phyloP scores from a whole-genome alignment of 1,140 invertebrate genomes.

The Drosophila tropicalis region DNA sequence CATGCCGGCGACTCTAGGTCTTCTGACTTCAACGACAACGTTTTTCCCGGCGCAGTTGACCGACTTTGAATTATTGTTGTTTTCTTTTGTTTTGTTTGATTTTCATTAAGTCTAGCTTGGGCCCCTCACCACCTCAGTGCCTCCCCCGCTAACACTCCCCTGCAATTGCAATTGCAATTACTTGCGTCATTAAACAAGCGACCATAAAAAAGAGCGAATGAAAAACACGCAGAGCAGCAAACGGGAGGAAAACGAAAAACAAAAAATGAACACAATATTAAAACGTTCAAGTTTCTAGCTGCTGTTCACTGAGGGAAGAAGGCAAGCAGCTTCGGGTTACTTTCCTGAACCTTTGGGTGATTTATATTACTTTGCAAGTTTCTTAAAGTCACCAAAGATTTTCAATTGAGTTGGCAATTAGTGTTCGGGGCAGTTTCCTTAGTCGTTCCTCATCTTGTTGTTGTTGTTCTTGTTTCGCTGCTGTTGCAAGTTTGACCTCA shows the following conservation, averaged over 20 bases:
- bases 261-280: constrained; percentile 3
- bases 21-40: constrained; percentile 23
- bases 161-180: constrained; percentile 67
- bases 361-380: constrained; percentile 74
- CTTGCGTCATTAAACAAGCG: constrained; percentile 72
- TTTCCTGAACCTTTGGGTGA: constrained; percentile 73
- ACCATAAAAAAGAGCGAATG: constrained; percentile 40
- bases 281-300: constrained; percentile 7
- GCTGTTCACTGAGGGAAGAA: constrained; percentile 6
- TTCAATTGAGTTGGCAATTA: constrained; percentile 69
- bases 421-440: constrained; percentile 17
- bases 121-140: not conserved
- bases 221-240: not conserved
- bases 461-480: constrained; percentile 12
- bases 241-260: not conserved
- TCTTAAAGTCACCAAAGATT: constrained; percentile 65
- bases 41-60: constrained; percentile 74
- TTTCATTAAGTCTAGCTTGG: constrained; percentile 67
- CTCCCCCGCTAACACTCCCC: constrained; percentile 22
- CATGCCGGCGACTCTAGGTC: constrained; percentile 50
- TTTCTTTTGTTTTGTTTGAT: constrained; percentile 65
- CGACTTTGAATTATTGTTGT: constrained; percentile 73
- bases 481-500: constrained; percentile 20
- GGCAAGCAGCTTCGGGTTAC: constrained; percentile 44
- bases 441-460: not conserved